A percentile compares a stretch with the other conserved stretches of the same genome.
phyloP scores from a whole-genome alignment of 2,113 vertebrate species.

The Melanotaenia duboulayi region DNA sequence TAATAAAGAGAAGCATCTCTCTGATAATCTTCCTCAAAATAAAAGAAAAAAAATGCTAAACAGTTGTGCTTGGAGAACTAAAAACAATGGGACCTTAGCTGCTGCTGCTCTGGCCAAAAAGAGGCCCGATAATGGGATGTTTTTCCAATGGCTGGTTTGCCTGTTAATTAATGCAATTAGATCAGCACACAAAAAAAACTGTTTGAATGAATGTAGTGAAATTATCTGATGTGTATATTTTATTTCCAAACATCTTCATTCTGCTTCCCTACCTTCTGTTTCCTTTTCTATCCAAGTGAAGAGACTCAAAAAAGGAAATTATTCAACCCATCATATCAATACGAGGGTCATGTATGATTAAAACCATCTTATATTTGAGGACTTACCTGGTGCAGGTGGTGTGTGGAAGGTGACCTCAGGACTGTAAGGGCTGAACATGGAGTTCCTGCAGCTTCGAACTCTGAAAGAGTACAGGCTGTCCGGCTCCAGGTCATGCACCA shows the following conservation, averaged over 20 bases:
- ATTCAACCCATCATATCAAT: no score
- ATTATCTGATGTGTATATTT: neutral
- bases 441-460: constrained; percentile 88
- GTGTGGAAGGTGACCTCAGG: constrained; percentile 88
- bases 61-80: constrained; percentile 34
- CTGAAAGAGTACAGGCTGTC: constrained; percentile 89
- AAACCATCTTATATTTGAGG: accelerated
- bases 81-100: constrained; percentile 36
- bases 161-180: constrained; percentile 18
- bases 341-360: no score
- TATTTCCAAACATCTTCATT: neutral
- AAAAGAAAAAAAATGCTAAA: constrained; percentile 5
- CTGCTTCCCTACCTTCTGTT: neutral
- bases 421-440: constrained; percentile 89
- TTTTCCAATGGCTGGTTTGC: constrained; percentile 1
- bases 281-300: neutral
- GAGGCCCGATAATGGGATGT: constrained; percentile 49
- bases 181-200: neutral
- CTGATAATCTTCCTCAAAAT: constrained; percentile 28
- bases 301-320: neutral
- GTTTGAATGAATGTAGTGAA: neutral
- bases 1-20: constrained; percentile 30
- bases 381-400: constrained; percentile 91
- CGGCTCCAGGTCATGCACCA: constrained; percentile 85
- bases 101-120: constrained; percentile 31